Evolutionary conservation across 2,888 invertebrate genomes (phyloP), one percentile per base, ranked within the genome.

Genomic region (Nymphalis c-album): DNA sequence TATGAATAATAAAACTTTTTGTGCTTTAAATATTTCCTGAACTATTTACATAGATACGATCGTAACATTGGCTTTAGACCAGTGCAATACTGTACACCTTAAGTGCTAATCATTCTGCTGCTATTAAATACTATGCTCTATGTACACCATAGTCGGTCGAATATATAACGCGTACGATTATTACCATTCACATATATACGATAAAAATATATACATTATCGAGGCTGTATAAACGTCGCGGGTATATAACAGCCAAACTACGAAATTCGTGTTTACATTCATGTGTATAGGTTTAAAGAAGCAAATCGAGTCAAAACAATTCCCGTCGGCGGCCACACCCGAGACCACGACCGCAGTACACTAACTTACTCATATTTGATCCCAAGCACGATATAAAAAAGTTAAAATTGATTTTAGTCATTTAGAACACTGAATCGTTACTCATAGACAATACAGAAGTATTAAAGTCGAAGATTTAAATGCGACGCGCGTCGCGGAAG

Each of bases 371-470:
- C 78, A 80, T 88, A 90, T 86, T 92, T 91, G 91, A 86, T 91
- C 91, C 91, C 91, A 88, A 90, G 89, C 90, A 85, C 87, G 87
- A 90, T 91, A 90, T 88, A 88, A 84, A 83, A 81, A 79, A 64
- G 73, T 76, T 74, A 74, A 78, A 80, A 77, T 80, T 76, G 76
- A 77, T 78, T 76, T 77, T 47, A 31, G 22, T 46, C 18, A 63
- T 46, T 22, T 40, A 45, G 46, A 55, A 63, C 74, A 71, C 69
- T 26, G 53, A 55, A 55, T 53, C 50, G 50, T 20, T 53, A 53
- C 53, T 55, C 53, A 7, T 53, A 72, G 68, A 66, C 48, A 55
- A 55, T 60, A 61, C 18, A 51, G 45, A 58, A 50, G 48, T 47
- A 64, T 46, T 60, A 50, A 51, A 60, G 53, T 61, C 50, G 67